Evolutionary conservation across 2,888 invertebrate genomes (phyloP), one percentile per base, ranked within the genome.

Genomic region (Pilophorus perplexus): DNA sequence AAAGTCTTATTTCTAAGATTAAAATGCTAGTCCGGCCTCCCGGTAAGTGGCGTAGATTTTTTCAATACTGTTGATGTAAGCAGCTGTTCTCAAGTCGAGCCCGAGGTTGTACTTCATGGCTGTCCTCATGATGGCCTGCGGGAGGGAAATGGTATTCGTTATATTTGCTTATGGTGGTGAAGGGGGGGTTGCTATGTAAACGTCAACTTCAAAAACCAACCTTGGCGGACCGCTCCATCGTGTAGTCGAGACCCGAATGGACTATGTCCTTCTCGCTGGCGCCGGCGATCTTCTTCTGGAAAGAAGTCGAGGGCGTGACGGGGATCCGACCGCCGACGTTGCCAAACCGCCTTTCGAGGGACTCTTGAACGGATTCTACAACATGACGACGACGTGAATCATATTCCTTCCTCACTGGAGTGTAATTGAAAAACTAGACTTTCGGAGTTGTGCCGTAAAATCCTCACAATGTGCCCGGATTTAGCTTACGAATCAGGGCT

Each of bases 261-360:
- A 99, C 97, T 74, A 99, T 98, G 76, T 98, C 97, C 75, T 97
- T 96, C 78, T 99, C 99, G 55, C 92, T 94, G 69, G 98, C 95
- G 77, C 95, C 95, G 72, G 88, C 84, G 76, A 90, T 89, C 77
- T 89, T 85, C 79, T 90, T 88, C 77, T 89, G 88, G 84, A 95
- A 95, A 72, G 89, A 81, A 74, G 89, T 88, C 0, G 90, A 90
- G 23, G 94, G 91, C 6, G 87, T 88, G 54, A 99, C 91, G 28
- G 95, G 94, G 76, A 98, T 95, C 74, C 88, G 86, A 5, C 94
- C 94, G 66, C 90, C 91, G 48, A 89, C 89, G 74, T 88, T 86
- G 27, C 93, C 94, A 79, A 98, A 94, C 74, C 93, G 89, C 75
- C 91, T 84, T 80, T 96, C 95, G 75, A 98, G 80, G 8, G 97